Evolutionary conservation across 1,140 invertebrate genomes (phyloP), one percentile per base, ranked within the genome.

Genomic region (Gonioctena quinquepunctata): DNA sequence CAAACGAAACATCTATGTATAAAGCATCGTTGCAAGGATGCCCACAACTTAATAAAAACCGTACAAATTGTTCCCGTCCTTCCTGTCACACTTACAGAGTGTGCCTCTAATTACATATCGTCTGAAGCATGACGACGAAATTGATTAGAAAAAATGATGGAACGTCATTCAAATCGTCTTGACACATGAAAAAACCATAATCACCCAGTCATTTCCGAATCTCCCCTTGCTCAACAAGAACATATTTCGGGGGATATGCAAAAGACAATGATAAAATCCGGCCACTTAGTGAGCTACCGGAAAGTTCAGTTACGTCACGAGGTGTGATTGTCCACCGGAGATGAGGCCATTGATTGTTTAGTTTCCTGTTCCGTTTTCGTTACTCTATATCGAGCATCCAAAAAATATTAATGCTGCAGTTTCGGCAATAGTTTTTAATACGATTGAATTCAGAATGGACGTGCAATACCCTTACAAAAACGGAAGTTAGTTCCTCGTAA

Each of bases 261-360:
- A 18, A 19, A 11, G 16, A 22, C 21, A 21, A 56, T 21, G 33
- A n/a, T 7, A 48, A 63, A 63, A 63, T 48, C 16, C 23, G 16
- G 61, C 3, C 22, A 21, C n/a, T 19, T 63, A 6, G 23, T 48
- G 61, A 22, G 26, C 22, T 62, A 72, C 74, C 74, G 76, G 71
- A 77, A 76, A 66, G 66, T 52, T 50, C 26, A 52, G 66, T 74
- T 71, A 72, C 69, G 71, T 76, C 69, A 76, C 61, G 72, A 77
- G 74, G 74, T 77, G 74, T 77, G 73, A 77, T 73, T 76, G 68
- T 69, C 65, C 65, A 68, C 76, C 76, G 76, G 76, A 77, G 76
- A 77, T 77, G 74, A 64, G 74, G 74, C 63, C 74, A 60, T 69
- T 77, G 76, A 76, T 72, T 70, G 76, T 76, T 74, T 22, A 60